These are phyloP conservation scores for Drosophila bocki DNA, from an alignment of 1,140 invertebrate species.

Conservation along the genomic window DNA sequence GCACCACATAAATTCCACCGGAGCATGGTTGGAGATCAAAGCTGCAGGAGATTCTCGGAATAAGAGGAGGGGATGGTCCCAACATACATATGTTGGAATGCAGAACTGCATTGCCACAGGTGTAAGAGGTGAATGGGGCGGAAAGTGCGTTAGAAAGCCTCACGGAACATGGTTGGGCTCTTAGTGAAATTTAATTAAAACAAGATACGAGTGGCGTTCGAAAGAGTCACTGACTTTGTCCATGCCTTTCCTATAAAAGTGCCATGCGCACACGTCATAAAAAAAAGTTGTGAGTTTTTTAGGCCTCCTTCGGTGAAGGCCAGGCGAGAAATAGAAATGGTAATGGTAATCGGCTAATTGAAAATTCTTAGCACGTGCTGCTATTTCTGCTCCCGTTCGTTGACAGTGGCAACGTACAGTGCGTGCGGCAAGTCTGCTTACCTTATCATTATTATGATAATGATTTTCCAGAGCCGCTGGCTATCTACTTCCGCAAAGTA, in stretches of 20 bases:
- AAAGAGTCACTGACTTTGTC: slow-evolving; percentile 52
- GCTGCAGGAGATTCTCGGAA: slow-evolving; percentile 27
- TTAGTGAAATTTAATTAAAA: slow-evolving; percentile 70
- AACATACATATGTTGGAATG: slow-evolving; percentile 21
- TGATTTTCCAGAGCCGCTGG: slow-evolving; percentile 3
- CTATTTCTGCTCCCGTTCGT: slow-evolving; percentile 54
- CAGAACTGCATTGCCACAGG: slow-evolving; percentile 55
- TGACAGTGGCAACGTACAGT: slow-evolving; percentile 44
- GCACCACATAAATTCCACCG: slow-evolving; percentile 71
- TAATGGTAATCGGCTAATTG: slow-evolving; percentile 72
- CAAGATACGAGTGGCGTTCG: slow-evolving; percentile 12
- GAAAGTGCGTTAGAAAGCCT: slow-evolving; percentile 50
- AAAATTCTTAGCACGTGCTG: slow-evolving; percentile 71
- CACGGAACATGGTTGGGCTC: slow-evolving; percentile 45
- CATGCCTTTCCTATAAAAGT: slow-evolving; percentile 33
- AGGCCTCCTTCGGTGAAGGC: slow-evolving; percentile 48
- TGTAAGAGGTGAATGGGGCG: slow-evolving; percentile 20
- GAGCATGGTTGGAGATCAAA: slow-evolving; percentile 68
- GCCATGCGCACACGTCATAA: slow-evolving; percentile 63
- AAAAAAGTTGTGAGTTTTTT: slow-evolving; percentile 28
- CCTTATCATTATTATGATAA: slow-evolving; percentile 17
- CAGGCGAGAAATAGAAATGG: slow-evolving; percentile 63
- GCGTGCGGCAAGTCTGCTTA: slow-evolving; percentile 29
- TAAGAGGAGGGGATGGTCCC: slow-evolving; percentile 26
- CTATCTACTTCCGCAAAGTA: slow-evolving; percentile 38